Conservation (phyloP, 92 coral and sea anemone genomes). For the Paramuricea clavata region DNA sequence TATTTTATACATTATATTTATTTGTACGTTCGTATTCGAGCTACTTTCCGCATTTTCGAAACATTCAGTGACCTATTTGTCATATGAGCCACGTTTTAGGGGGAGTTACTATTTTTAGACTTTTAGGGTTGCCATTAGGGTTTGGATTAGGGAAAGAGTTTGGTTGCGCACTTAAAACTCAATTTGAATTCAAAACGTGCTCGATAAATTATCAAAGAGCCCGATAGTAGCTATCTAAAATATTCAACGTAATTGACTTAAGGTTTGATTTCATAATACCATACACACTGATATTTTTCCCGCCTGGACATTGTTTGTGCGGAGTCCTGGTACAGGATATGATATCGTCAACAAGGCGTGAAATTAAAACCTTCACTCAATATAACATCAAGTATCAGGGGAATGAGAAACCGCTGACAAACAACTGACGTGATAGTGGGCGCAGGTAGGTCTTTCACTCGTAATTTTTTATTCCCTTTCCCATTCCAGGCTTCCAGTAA, state of each 20-base stretch:
- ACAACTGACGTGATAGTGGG: slow-evolving; percentile 77
- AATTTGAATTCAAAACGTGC: too few relatives aligned
- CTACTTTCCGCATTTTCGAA: too few relatives aligned
- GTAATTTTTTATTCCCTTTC: slow-evolving; percentile 78
- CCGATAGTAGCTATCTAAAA: not conserved
- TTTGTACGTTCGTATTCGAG: too few relatives aligned
- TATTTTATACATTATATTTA: too few relatives aligned
- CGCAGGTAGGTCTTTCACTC: slow-evolving; percentile 71
- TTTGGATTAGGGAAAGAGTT: too few relatives aligned
- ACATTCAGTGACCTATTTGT: too few relatives aligned
- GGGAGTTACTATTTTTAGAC: too few relatives aligned
- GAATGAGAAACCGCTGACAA: slow-evolving; percentile 88
- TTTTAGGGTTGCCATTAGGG: too few relatives aligned
- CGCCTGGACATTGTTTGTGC: slow-evolving; percentile 67
- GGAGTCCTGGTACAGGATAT: slow-evolving; percentile 87
- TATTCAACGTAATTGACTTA: not conserved
- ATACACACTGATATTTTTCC: slow-evolving; percentile 68
- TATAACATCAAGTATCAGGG: slow-evolving; percentile 80
- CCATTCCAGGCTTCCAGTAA: slow-evolving; percentile 95
- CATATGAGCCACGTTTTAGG: too few relatives aligned
- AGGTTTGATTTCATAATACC: not conserved
- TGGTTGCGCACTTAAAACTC: too few relatives aligned
- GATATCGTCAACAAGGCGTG: slow-evolving; percentile 91
- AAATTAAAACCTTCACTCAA: slow-evolving; percentile 93
- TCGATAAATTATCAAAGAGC: too few relatives aligned